Evolutionary conservation across 1,140 invertebrate genomes (phyloP).

Genomic region (Drepana arcuata): DNA sequence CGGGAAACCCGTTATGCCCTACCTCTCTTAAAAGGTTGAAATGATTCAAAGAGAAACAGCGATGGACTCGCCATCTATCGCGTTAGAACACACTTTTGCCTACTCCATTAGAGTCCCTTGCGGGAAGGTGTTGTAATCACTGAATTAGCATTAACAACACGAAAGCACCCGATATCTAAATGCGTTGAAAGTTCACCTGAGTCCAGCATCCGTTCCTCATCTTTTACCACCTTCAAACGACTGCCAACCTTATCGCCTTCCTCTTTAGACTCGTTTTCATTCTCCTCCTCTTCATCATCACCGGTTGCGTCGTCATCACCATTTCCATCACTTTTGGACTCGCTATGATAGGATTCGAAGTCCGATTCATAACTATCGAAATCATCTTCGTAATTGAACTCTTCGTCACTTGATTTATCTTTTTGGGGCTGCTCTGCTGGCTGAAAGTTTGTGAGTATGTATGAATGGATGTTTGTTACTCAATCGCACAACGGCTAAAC

Average conservation of each 20-base stretch:
- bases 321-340: slow-evolving; percentile 7
- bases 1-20: too few relatives aligned
- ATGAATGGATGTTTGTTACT: background rate
- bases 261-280: slow-evolving; percentile 2
- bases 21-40: too few relatives aligned
- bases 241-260: slow-evolving; percentile 8
- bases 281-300: slow-evolving; percentile 6
- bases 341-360: slow-evolving; percentile 69
- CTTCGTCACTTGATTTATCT: slow-evolving; percentile 39
- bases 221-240: slow-evolving; percentile 33
- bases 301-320: slow-evolving; percentile 8
- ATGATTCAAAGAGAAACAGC: too few relatives aligned
- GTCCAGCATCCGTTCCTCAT: slow-evolving; percentile 78
- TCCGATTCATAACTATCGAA: slow-evolving; percentile 76
- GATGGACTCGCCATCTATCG: too few relatives aligned
- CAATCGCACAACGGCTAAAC: background rate
- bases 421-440: slow-evolving; percentile 19
- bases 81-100: too few relatives aligned
- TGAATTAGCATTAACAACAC: too few relatives aligned
- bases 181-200: too few relatives aligned
- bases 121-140: too few relatives aligned
- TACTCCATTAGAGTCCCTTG: too few relatives aligned
- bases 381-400: slow-evolving; percentile 72
- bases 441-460: too few relatives aligned
- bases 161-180: too few relatives aligned